phyloP scores from a whole-genome alignment of 1,140 invertebrate genomes.

The Drosophila orosa region DNA sequence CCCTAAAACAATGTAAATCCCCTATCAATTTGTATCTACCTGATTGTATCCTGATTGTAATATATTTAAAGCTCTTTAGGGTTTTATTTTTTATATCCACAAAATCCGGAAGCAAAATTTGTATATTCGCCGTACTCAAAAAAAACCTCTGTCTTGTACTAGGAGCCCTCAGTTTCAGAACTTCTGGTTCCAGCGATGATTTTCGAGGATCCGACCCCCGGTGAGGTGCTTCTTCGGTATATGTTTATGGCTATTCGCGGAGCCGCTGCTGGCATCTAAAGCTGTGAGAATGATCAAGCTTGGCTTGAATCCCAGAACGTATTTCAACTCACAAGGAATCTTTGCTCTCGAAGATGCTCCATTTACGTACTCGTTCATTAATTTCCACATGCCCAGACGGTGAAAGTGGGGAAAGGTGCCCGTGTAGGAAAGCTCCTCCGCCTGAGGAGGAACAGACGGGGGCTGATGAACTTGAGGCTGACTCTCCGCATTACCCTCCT shows the following conservation, averaged over 20 bases:
- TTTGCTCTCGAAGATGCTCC: neutral
- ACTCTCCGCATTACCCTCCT: neutral
- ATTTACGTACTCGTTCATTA: neutral
- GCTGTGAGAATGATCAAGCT: too few relatives aligned
- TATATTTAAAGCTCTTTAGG: neutral
- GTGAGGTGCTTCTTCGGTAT: constrained; percentile 23
- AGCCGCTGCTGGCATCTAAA: too few relatives aligned
- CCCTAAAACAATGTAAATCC: neutral
- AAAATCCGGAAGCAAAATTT: neutral
- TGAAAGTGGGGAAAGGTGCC: constrained; percentile 27
- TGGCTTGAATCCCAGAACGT: rapidly evolving
- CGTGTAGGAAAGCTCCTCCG: constrained; percentile 12
- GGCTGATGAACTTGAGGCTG: neutral
- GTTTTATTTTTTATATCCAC: too few relatives aligned
- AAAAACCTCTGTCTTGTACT: too few relatives aligned
- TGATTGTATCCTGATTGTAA: neutral
- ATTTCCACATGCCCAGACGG: constrained; percentile 9
- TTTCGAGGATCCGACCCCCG: constrained; percentile 25
- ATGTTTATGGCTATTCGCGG: constrained; percentile 8
- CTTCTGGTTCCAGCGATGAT: constrained; percentile 39
- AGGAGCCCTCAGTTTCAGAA: constrained; percentile 12
- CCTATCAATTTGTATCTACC: neutral
- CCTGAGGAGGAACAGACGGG: neutral
- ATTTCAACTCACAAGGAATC: neutral
- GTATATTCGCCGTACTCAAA: neutral